Base-by-base conservation (phyloP, 2,888 invertebrate genomes). In the Himalopsyche japonica region DNA sequence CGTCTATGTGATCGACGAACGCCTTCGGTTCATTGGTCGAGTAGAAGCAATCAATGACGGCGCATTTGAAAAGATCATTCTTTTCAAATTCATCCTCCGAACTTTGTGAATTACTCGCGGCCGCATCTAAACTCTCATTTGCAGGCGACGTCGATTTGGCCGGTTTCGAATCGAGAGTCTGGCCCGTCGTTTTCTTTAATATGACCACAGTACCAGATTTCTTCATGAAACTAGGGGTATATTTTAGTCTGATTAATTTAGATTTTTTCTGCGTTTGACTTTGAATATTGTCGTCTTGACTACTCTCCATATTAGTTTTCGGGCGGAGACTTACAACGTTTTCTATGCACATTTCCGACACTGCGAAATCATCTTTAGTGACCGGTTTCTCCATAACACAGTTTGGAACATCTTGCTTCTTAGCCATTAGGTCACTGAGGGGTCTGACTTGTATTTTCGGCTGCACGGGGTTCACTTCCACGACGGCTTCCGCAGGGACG, bases 301-400 rank as follows among this genome's bases (percentile, higher is more conserved):
- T 34, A 32, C 20, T 27, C 10, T 81, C 43, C n/a, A 24, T 4
- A 47, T 37, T 27, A 1, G 47, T n/a, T 43, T 81, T 84, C 5
- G 89, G 89, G 32, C 92, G 92, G 1, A 94, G 90, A 87, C 94
- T 94, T 4, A 93, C 89, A 8, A 94, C 93, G 87, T 90, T 93
- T 87, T 93, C 92, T 76, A 94, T 94, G 84, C 91, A 89, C 24
- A 91, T 86, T 18, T 83, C 78, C n/a, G 70, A 82, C 7, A 85
- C 18, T 1, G 79, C 79, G 20, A 34, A 78, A 78, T 77, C 78
- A 7, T 18, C 47, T 4, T 30, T 1, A 10, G 79, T 8, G 27
- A 20, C 12, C 20, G 18, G 27, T 15, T 82, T 6, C 1, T 18
- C 37, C 18, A n/a, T 1, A 37, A 12, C 0, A 12, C n/a, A 34